Evolutionary conservation across 2,113 vertebrate genomes (phyloP).

Genomic region (Cnemophilus loriae): DNA sequence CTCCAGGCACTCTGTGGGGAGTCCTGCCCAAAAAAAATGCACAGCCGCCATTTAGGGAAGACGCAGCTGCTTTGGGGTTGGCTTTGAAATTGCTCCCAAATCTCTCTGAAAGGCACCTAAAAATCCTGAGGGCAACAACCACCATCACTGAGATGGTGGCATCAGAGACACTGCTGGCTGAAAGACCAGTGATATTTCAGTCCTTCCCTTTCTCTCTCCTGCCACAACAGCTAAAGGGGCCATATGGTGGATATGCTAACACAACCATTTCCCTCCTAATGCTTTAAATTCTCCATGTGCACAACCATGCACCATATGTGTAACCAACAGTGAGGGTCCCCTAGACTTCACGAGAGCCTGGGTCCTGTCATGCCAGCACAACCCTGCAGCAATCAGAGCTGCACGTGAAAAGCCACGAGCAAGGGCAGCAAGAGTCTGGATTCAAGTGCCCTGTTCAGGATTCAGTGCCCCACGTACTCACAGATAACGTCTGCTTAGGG

Average conservation of each 20-base stretch:
- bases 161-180: background rate
- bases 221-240: background rate
- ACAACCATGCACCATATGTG: background rate
- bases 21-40: background rate
- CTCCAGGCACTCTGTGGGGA: background rate
- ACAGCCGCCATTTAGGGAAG: fast-evolving
- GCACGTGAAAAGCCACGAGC: fast-evolving
- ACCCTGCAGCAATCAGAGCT: background rate
- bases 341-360: background rate
- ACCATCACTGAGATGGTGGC: background rate
- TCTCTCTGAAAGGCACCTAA: background rate
- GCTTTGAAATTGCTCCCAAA: background rate
- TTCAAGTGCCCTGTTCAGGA: background rate
- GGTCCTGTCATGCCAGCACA: background rate
- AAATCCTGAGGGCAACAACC: background rate
- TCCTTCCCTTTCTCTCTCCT: background rate
- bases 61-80: background rate
- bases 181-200: background rate
- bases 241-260: background rate
- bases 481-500: fast-evolving
- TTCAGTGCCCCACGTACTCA: background rate
- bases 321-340: background rate
- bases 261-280: background rate
- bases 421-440: background rate
- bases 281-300: background rate